Evolutionary conservation across 2,797 vertebrate species (phyloP), one percentile per base, ranked within the genome.

Genomic region (Myoxocephalus aenaeus): DNA sequence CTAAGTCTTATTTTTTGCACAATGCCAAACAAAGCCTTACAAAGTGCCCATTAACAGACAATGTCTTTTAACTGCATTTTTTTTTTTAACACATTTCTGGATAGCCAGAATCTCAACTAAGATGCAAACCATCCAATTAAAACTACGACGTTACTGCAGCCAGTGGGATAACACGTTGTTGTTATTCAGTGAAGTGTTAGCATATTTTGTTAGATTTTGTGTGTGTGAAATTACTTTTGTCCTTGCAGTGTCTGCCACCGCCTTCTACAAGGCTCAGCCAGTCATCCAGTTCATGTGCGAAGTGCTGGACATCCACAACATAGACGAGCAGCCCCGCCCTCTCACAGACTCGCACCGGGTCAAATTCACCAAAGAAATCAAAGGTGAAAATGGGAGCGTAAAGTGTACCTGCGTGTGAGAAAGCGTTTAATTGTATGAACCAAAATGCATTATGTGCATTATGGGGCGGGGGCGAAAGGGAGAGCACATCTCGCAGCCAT

Each of bases 351-450:
- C 98, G 73, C 98, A 99, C 93, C 92, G 98, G 89, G 98, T 99
- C 95, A 99, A 99, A 94, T 99, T 99, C 96, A 99, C 98, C 97
- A 99, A 99, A 98, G 98, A 99, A 96, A 99, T 99, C 94, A 99
- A 99, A 97, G 98, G 98, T 99, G 78, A 82, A 27, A 32, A 53
- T 3, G 1, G 11, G 2, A 36, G 15, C 53, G 22, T 32, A 7
- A 53, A 10, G 34, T 66, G 44, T 65, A 12, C 12, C 22, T 63
- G 22, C 12, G 4, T 67, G 22, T 63, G 57, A 65, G 17, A n/a
- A 53, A 54, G 34, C n/a, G 40, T 38, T 42, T 22, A 53, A 46
- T 69, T 1, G 1, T n/a, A 67, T 73, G 20, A 66, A 61, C 44
- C 22, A 59, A 71, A 64, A 32, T 59, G 56, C 61, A 40, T 74